Conservation (phyloP, 1,140 invertebrate species). For the Lerema accius region DNA sequence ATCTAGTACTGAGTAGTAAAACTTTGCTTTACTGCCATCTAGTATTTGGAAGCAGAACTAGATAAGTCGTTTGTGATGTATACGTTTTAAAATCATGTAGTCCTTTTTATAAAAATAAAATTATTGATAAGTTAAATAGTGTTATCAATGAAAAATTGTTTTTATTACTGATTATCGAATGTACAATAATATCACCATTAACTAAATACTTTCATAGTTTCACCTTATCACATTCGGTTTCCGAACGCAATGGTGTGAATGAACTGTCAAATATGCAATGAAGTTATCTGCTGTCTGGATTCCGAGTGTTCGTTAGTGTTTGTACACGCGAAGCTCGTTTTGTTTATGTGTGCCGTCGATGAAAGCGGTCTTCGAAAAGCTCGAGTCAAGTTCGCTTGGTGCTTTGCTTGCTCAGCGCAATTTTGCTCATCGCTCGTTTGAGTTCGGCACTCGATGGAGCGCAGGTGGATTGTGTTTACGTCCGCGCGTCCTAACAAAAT, state of each 20-base stretch:
- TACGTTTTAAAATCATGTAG: background rate
- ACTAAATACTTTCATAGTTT: background rate
- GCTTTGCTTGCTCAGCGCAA: slow-evolving; percentile 31
- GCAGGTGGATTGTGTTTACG: slow-evolving; percentile 41
- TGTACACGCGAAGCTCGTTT: slow-evolving; percentile 41
- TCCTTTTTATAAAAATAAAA: background rate
- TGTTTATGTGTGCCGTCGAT: slow-evolving; percentile 56
- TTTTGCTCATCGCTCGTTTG: slow-evolving; percentile 31
- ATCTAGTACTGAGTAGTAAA: slow-evolving; percentile 37
- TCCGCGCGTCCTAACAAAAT: slow-evolving; percentile 43
- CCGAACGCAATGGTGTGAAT: slow-evolving; percentile 53
- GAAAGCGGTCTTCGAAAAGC: slow-evolving; percentile 60
- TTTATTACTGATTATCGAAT: no score
- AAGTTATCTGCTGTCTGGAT: slow-evolving; percentile 73
- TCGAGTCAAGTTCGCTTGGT: slow-evolving; percentile 38
- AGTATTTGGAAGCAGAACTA: background rate
- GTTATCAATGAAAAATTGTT: no score
- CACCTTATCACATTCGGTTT: background rate
- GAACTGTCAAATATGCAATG: slow-evolving; percentile 74
- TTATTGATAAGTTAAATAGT: background rate
- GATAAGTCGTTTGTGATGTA: background rate
- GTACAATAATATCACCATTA: no score
- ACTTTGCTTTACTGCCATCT: slow-evolving; percentile 9
- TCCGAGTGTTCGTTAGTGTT: slow-evolving; percentile 45
- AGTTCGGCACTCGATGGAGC: slow-evolving; percentile 40